A percentile compares a stretch with the other conserved stretches of the same genome.
Conservation (phyloP, 2,797 vertebrate species). For the Pempheris klunzingeri region DNA sequence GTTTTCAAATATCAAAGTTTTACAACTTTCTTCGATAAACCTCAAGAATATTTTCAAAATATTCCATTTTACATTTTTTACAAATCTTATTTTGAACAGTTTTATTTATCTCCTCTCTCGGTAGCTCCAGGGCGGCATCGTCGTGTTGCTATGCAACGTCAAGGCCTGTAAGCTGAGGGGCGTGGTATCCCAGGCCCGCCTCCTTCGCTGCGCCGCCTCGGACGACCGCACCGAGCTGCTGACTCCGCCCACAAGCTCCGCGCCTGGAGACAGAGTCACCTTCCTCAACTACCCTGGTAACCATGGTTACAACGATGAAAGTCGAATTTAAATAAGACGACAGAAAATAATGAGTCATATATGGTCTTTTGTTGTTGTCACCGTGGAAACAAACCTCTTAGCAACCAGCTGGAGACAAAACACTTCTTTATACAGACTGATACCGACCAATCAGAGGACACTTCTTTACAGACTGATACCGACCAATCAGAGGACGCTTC, state of each 20-base stretch:
- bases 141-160: constrained; percentile 92
- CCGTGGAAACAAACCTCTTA: too few species aligned
- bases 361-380: too few species aligned
- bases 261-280: constrained; percentile 93
- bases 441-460: too few species aligned
- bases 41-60: too few species aligned
- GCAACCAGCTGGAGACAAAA: too few species aligned
- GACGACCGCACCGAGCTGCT: constrained; percentile 88
- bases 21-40: background rate
- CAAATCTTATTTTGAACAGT: background rate
- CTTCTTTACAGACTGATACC: too few species aligned
- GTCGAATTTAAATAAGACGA: too few species aligned
- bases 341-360: too few species aligned
- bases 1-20: too few species aligned
- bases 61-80: too few species aligned
- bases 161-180: constrained; percentile 92
- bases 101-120: background rate
- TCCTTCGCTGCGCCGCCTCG: constrained; percentile 90
- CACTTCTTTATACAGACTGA: too few species aligned
- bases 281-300: constrained; percentile 92
- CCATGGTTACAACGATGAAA: background rate
- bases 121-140: constrained; percentile 90
- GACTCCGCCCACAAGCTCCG: constrained; percentile 87
- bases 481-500: too few species aligned
- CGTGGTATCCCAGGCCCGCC: constrained; percentile 91